Evolutionary conservation across 1,140 invertebrate species (phyloP), one percentile per base, ranked within the genome.

Genomic region (Arctopsyche grandis): DNA sequence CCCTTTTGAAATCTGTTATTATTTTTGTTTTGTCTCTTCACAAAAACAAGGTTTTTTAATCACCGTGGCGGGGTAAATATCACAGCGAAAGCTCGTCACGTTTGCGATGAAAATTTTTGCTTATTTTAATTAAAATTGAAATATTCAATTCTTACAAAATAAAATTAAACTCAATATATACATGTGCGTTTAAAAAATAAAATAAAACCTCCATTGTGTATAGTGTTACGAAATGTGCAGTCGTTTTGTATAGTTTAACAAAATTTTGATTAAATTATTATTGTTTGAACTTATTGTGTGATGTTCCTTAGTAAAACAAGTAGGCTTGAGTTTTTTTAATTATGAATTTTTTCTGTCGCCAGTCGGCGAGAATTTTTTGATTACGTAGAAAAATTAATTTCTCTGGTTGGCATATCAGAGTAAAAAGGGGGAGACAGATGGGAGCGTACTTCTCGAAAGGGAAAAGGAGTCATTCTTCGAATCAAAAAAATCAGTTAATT

Each of bases 351-450:
- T 76, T 80, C 69, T 56, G 48, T 58, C 81, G 73, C 75, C 60
- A 78, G 79, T 80, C 71, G 79, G 81, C 79, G 81, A 78, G 79
- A 82, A 82, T 82, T 82, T 82, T 82, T 82, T 82, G 79, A 82
- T 82, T 82, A 82, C 81, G 81, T 82, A 82, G 81, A 82, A 79
- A 82, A 82, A 82, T 82, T 82, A 82, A 82, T 82, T 82, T 77
- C 81, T 80, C 69, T 71, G 52, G 73, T 77, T 63, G 66, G 79
- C 24, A 46, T 56, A 66, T 73, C 75, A 52, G 52, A 66, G 16
- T 16, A 60, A 16, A 9, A 1, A 19, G 12, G 24, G 63, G 63
- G 43, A 43, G 78, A 78, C 10, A n/a, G 46, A 60, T 14, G n/a
- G 74, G 48, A n/a, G 73, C 16, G 14, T 12, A 48, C 38, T 69